A percentile compares a stretch with the other conserved stretches of the same genome.
Conservation (phyloP, 2,888 invertebrate genomes). For the Callyntrura sp. region DNA sequence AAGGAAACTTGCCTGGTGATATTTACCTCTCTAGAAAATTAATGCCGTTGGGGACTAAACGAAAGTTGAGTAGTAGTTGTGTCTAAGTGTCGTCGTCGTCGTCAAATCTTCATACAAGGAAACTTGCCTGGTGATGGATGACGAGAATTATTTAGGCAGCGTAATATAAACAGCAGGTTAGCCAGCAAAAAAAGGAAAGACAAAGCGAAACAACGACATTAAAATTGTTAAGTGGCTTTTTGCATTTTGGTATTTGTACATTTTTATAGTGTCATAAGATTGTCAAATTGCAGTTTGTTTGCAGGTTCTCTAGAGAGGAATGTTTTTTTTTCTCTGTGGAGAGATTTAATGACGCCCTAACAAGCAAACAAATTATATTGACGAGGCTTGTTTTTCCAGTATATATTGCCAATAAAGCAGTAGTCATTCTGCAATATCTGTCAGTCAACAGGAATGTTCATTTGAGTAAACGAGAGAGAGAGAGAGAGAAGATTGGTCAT, state of each 20-base stretch:
- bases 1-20: slow-evolving; percentile 68
- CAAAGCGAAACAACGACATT: not conserved
- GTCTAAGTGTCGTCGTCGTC: not conserved
- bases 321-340: not conserved
- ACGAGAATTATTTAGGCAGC: not conserved
- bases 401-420: slow-evolving; percentile 23
- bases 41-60: not conserved
- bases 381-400: not conserved
- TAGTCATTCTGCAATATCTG: not conserved
- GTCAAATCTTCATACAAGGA: slow-evolving; percentile 64
- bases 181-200: not conserved
- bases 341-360: not conserved
- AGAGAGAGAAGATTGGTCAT: not conserved
- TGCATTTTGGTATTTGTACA: too few relatives aligned
- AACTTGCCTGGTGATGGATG: slow-evolving; percentile 55
- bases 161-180: too few relatives aligned
- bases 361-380: not conserved
- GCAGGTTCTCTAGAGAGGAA: not conserved
- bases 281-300: not conserved
- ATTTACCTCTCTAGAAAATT: not conserved
- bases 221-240: too few relatives aligned
- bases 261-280: too few relatives aligned
- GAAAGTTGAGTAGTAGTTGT: too few relatives aligned
- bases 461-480: not conserved
- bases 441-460: not conserved